Base-by-base conservation (phyloP, 1,140 invertebrate genomes). In the Macrobrachium nipponense region DNA sequence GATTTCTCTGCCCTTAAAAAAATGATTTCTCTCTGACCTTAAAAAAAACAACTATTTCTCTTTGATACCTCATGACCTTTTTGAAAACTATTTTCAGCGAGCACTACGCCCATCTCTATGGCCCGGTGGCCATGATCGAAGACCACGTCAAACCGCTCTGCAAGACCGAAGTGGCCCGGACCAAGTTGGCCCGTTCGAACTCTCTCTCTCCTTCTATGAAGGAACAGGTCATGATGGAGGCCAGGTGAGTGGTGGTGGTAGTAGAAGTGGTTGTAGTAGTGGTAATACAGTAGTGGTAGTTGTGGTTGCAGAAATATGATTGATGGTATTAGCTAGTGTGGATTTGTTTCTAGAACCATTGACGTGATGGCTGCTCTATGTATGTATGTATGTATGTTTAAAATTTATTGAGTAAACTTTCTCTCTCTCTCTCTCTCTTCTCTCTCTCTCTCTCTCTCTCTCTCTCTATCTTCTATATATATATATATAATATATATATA, bases 21-120 rank as follows among this genome's bases (percentile, higher is more conserved):
- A 36, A 15, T 3, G 2, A 12, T 17, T 60, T 62, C 6, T 87
- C 20, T 0, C n/a, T 43, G 12, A 15, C 27, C 58, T 23, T 61
- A 59, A 14, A 0, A 44, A 44, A 10, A 23, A 27, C 43, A 3
- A 86, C 20, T 51, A 23, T 43, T 83, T 23, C 80, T 51, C 20
- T 10, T n/a, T n/a, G n/a, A n/a, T n/a, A n/a, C n/a, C n/a, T n/a
- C n/a, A 43, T 20, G 51, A 73, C 70, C 82, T 36, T 36, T 36
- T 36, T 36, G 4, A 36, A 36, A 36, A 2, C 27, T 36, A n/a
- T 68, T 68, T 64, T 20, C 80, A 92, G 91, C 36, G 91, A 92
- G 79, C 92, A 92, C 82, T 92, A 90, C 79, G 91, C 91, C 43
- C 91, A 92, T 77, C 88, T 92, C 36, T 92, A 92, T 82, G 91